These are phyloP conservation scores for Leucoptera coffeella DNA, from an alignment of 2,888 invertebrate species.

Conservation along the genomic window DNA sequence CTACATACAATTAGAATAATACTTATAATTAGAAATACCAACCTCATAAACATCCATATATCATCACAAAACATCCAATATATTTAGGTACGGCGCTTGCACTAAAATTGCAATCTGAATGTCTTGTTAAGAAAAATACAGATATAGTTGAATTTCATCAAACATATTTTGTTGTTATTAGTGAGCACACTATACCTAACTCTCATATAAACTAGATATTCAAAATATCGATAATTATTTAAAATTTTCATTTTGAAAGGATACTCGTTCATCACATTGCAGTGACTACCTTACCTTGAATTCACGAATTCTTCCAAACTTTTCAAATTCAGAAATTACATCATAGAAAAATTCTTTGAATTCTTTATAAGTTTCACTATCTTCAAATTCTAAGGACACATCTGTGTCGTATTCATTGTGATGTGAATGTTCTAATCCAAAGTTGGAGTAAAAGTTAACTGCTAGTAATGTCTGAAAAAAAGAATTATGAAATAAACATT, in stretches of 20 bases:
- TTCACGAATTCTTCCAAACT: slow-evolving; percentile 58
- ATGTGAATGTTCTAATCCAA: slow-evolving; percentile 66
- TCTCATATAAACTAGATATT: too few relatives aligned
- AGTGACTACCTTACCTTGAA: slow-evolving; percentile 53
- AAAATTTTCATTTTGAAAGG: background rate
- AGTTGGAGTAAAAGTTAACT: slow-evolving; percentile 78
- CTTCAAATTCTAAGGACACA: slow-evolving; percentile 76
- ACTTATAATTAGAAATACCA: too few relatives aligned
- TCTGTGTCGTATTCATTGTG: slow-evolving; percentile 79
- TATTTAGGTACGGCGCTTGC: background rate
- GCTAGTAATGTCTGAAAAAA: slow-evolving; percentile 57
- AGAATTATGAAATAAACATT: slow-evolving; percentile 47
- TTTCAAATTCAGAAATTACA: slow-evolving; percentile 76
- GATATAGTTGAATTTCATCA: too few relatives aligned
- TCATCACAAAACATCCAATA: too few relatives aligned
- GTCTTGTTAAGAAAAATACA: background rate
- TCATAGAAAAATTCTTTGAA: slow-evolving; percentile 83
- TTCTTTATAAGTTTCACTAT: slow-evolving; percentile 69
- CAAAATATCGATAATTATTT: background rate
- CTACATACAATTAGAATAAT: too few relatives aligned
- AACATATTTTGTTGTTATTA: too few relatives aligned
- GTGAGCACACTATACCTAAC: too few relatives aligned
- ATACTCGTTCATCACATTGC: background rate
- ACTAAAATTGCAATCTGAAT: background rate
- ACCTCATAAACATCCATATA: too few relatives aligned